These are phyloP conservation scores for Micrasema longulum DNA, from an alignment of 1,140 invertebrate genomes.

Conservation along the genomic window DNA sequence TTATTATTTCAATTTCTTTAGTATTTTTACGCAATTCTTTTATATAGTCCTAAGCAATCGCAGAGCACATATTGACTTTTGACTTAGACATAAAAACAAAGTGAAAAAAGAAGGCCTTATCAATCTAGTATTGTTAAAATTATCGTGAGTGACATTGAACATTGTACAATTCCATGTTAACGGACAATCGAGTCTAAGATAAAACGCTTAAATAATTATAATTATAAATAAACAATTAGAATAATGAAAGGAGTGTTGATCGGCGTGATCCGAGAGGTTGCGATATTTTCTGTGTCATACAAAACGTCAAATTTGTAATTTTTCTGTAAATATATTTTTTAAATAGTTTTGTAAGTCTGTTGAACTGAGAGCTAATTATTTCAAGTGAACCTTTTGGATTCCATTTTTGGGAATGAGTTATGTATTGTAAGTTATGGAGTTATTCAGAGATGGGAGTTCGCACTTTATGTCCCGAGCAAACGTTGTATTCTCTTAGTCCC, in stretches of 20 bases:
- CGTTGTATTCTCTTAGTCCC: too few species aligned
- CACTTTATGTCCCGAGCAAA: too few species aligned
- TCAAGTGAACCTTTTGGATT: too few species aligned
- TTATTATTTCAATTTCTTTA: too few species aligned
- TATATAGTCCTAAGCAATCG: constrained; percentile 4
- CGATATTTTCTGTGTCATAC: constrained; percentile 42
- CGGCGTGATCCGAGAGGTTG: too few species aligned
- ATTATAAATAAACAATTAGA: constrained; percentile 26
- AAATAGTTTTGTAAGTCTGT: constrained; percentile 45
- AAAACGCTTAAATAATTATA: constrained; percentile 30
- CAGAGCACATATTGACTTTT: constrained; percentile 54
- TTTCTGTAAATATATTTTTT: constrained; percentile 44
- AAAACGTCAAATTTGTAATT: constrained; percentile 29
- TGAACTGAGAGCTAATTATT: too few species aligned
- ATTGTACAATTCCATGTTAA: constrained; percentile 25
- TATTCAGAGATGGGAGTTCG: too few species aligned
- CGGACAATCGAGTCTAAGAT: constrained; percentile 18
- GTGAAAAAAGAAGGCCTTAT: constrained; percentile 48
- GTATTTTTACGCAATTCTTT: neutral
- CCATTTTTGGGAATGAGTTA: too few species aligned
- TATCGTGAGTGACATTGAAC: constrained; percentile 12
- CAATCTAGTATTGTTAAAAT: constrained; percentile 21
- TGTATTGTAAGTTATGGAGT: too few species aligned
- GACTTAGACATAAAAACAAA: constrained; percentile 34
- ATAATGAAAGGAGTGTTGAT: constrained; percentile 19